A percentile compares a stretch with the other conserved stretches of the same genome.
phyloP scores from a whole-genome alignment of 2,797 vertebrate species.

The Girardinus metallicus region DNA sequence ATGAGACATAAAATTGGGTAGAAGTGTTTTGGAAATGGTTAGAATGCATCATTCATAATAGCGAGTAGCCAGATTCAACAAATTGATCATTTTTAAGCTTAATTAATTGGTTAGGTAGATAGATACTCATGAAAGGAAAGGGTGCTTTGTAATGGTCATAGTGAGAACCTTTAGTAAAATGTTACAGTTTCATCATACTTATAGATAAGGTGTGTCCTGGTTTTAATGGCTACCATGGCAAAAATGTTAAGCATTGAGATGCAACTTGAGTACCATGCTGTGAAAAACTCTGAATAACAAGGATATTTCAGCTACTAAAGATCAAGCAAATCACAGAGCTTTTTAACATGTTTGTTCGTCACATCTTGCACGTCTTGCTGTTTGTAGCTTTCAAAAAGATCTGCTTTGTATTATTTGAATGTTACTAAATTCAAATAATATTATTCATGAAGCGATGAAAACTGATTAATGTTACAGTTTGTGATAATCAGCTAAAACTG shows the following conservation, averaged over 20 bases:
- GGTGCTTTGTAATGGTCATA: background rate
- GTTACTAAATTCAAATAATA: background rate
- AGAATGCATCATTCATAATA: background rate
- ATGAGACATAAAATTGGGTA: slow-evolving; percentile 2
- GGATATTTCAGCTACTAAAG: background rate
- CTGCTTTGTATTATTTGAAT: too few species aligned
- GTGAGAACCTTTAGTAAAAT: background rate
- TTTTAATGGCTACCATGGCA: background rate
- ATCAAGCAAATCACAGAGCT: background rate
- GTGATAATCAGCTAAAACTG: background rate
- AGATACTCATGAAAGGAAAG: background rate
- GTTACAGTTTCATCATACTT: background rate
- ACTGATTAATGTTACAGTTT: background rate
- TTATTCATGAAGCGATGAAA: background rate
- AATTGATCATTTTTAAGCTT: background rate
- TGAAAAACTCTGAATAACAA: background rate
- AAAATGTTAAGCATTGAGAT: background rate
- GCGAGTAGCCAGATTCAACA: background rate
- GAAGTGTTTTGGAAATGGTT: background rate
- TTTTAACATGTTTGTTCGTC: background rate
- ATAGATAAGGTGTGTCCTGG: background rate
- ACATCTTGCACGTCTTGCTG: background rate
- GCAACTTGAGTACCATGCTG: background rate
- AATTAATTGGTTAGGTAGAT: background rate
- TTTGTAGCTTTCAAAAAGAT: background rate